Evolutionary conservation across 2,888 invertebrate genomes (phyloP).

Genomic region (Linyphia triangularis): DNA sequence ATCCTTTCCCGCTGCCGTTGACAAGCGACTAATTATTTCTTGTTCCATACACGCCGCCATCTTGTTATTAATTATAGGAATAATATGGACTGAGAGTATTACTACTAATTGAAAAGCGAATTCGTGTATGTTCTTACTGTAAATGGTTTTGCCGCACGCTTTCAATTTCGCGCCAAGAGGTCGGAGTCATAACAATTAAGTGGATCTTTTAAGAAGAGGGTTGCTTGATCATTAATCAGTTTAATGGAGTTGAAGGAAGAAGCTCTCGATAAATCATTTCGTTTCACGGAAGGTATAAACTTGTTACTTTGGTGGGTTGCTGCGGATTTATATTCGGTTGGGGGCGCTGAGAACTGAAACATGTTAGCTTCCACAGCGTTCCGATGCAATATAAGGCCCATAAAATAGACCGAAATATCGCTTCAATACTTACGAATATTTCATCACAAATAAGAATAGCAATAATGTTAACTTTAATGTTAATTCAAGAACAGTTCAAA

Average conservation of each 20-base stretch:
- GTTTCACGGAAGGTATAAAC: too few species aligned
- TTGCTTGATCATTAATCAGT: neutral
- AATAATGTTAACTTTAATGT: too few species aligned
- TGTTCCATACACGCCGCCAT: conserved; percentile 43
- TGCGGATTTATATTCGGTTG: too few species aligned
- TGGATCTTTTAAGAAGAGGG: neutral
- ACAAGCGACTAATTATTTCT: conserved; percentile 73
- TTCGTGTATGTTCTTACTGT: too few species aligned
- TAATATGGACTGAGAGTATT: neutral
- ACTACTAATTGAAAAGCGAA: neutral
- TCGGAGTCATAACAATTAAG: neutral
- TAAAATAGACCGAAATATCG: too few species aligned
- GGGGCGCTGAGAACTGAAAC: too few species aligned
- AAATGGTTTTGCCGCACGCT: neutral
- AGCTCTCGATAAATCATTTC: neutral
- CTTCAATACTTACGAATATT: too few species aligned
- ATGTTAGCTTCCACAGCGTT: too few species aligned
- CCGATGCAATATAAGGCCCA: too few species aligned
- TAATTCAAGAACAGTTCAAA: too few species aligned
- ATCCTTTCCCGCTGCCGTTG: conserved; percentile 61
- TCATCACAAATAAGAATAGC: too few species aligned
- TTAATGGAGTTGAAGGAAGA: neutral
- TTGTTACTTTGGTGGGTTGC: too few species aligned
- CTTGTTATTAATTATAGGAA: neutral
- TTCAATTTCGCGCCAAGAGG: neutral